These are phyloP conservation scores for Leucophenga montana DNA, from an alignment of 2,888 invertebrate genomes.

Conservation along the genomic window DNA sequence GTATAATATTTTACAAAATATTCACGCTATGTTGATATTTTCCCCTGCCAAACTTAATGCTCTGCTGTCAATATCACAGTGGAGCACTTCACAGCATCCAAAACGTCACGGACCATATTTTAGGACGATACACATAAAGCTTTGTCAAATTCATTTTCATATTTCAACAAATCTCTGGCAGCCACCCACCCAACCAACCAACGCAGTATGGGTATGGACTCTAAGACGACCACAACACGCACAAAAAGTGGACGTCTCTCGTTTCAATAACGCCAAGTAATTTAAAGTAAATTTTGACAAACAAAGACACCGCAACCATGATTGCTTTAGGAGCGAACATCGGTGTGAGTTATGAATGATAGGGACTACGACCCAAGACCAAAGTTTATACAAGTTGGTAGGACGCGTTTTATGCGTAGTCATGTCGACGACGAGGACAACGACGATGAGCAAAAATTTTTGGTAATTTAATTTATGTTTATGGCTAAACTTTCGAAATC, in stretches of 20 bases:
- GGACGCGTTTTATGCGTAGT: slow-evolving; percentile 10
- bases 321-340: not conserved
- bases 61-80: not conserved
- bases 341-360: slow-evolving; percentile 38
- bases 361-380: too few relatives aligned
- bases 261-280: slow-evolving; percentile 15
- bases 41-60: too few relatives aligned
- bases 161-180: slow-evolving; percentile 24
- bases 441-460: slow-evolving; percentile 42
- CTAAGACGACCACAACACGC: not conserved
- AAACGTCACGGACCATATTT: too few relatives aligned
- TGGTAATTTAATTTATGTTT: slow-evolving; percentile 60
- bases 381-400: too few relatives aligned
- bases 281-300: slow-evolving; percentile 16
- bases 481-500: slow-evolving; percentile 40
- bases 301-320: not conserved
- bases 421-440: slow-evolving; percentile 26
- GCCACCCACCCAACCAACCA: not conserved
- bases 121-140: not conserved
- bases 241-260: not conserved
- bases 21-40: too few relatives aligned
- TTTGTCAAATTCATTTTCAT: slow-evolving; percentile 30
- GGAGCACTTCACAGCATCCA: too few relatives aligned
- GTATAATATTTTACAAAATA: too few relatives aligned
- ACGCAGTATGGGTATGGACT: too few relatives aligned